Base-by-base conservation (phyloP, 2,888 invertebrate genomes). In the Drepana falcataria region DNA sequence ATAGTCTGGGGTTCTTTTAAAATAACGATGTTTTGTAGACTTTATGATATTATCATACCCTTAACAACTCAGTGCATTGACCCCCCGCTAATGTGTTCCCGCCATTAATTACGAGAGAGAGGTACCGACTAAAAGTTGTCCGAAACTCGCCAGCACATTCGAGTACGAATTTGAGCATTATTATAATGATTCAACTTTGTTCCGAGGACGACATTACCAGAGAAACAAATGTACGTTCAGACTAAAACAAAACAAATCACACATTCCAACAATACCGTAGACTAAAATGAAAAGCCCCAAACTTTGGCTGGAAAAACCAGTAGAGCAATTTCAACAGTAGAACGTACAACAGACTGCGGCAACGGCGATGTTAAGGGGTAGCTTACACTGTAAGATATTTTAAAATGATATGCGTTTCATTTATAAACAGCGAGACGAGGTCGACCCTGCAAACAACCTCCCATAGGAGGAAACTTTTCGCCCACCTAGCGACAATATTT, bases 401-500 rank as follows among this genome's bases (percentile, higher is more conserved):
- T 80, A 81, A 86, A 87, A 88, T 85, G 82, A 85, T 84, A 84
- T 83, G 83, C 82, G 81, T 87, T 87, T 81, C 89, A 86, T 91
- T 87, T 89, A 85, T 87, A 89, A 88, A 87, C 87, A 87, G 77
- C 73, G 85, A 83, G 83, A 82, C 73, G 77, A 77, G 79, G 75
- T 71, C 82, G 82, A 81, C 80, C 84, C 83, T 73, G 73, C 85
- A 82, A 85, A 84, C 87, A 85, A 75, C 83, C 89, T 90, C 90
- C 91, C 73, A 53, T 85, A 88, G 91, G 88, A 64, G 81, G 57
- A 81, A 91, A 91, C 87, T 91, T 91, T 87, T 74, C 86, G 87
- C 87, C 91, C 90, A 90, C 85, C 90, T 87, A 85, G 88, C 91
- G 91, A 91, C 91, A 91, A 91, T 91, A 91, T 91, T 91, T 87